Conservation (phyloP, 2,888 invertebrate genomes). For the Oscheius sp. region DNA sequence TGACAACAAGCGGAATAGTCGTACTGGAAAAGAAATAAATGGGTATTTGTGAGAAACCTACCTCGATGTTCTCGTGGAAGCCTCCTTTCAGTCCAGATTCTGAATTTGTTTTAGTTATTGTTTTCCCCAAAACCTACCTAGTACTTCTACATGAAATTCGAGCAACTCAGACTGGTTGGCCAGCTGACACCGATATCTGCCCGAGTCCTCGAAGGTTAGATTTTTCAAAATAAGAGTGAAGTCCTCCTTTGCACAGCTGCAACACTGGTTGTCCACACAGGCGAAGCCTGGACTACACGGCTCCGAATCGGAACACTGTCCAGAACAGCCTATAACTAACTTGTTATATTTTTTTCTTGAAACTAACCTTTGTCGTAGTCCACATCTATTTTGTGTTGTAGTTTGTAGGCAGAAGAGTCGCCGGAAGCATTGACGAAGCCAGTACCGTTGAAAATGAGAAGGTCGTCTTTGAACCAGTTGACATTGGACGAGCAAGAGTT, state of each 20-base stretch:
- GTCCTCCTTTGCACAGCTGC: slow-evolving; percentile 62
- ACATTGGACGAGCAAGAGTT: slow-evolving; percentile 62
- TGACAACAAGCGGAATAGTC: slow-evolving; percentile 81
- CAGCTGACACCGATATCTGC: slow-evolving; percentile 68
- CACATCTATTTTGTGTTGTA: slow-evolving; percentile 60
- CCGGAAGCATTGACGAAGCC: slow-evolving; percentile 60
- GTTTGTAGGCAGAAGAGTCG: slow-evolving; percentile 59
- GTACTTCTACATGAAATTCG: slow-evolving; percentile 70
- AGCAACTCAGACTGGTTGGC: slow-evolving; percentile 64
- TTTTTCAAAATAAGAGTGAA: slow-evolving; percentile 68
- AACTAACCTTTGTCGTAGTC: slow-evolving; percentile 53
- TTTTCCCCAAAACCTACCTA: slow-evolving; percentile 47
- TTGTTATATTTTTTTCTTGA: neutral
- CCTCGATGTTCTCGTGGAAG: slow-evolving; percentile 65
- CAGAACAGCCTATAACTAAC: slow-evolving; percentile 44
- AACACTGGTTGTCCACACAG: slow-evolving; percentile 61
- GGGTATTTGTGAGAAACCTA: too few species aligned
- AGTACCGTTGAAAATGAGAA: slow-evolving; percentile 66
- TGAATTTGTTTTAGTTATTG: slow-evolving; percentile 38
- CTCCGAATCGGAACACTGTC: slow-evolving; percentile 53
- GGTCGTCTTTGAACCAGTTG: slow-evolving; percentile 69
- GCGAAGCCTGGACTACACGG: slow-evolving; percentile 49
- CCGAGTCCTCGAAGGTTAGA: slow-evolving; percentile 67
- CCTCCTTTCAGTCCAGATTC: slow-evolving; percentile 69
- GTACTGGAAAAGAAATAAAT: slow-evolving; percentile 44